Percentiles rank a stretch among this genome's conserved stretches.
Conservation (phyloP, 2,888 invertebrate genomes). For the Ametastegia equiseti region DNA sequence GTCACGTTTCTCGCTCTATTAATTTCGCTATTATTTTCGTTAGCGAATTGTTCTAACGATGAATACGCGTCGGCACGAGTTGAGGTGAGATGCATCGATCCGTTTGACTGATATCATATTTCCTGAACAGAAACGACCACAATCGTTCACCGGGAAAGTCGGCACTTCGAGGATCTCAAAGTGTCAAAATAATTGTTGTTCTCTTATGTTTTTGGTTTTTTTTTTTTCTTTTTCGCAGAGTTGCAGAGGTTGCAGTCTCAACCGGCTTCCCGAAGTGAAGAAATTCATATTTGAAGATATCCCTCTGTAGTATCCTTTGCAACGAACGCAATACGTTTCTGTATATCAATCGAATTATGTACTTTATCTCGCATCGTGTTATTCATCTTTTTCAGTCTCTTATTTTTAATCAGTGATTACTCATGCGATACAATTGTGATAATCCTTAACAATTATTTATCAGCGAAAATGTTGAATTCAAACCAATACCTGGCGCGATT, state of each 20-base stretch:
- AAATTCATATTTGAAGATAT: constrained; percentile 83
- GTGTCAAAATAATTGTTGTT: neutral
- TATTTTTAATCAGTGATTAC: neutral
- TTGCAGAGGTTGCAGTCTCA: constrained; percentile 84
- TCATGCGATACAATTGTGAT: neutral
- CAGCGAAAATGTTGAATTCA: constrained; percentile 79
- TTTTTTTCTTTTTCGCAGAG: constrained; percentile 77
- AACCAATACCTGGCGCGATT: constrained; percentile 82
- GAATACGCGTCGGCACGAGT: constrained; percentile 61
- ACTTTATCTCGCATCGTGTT: neutral
- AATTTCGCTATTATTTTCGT: constrained; percentile 49
- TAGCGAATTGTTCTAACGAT: constrained; percentile 49
- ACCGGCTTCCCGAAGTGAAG: constrained; percentile 82
- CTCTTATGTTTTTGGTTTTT: too few species aligned
- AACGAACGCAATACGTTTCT: neutral
- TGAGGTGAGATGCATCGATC: constrained; percentile 57
- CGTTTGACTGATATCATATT: neutral
- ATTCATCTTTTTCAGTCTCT: neutral
- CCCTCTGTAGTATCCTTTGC: constrained; percentile 80
- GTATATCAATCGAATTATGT: neutral
- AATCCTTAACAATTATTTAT: neutral
- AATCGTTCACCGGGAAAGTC: neutral
- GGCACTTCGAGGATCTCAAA: neutral
- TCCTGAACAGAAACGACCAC: neutral
- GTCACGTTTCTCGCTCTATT: constrained; percentile 53